A percentile compares a stretch with the other conserved stretches of the same genome.
These are phyloP conservation scores for Platysternon megacephalum DNA, from an alignment of 2,113 vertebrate species.

Conservation along the genomic window DNA sequence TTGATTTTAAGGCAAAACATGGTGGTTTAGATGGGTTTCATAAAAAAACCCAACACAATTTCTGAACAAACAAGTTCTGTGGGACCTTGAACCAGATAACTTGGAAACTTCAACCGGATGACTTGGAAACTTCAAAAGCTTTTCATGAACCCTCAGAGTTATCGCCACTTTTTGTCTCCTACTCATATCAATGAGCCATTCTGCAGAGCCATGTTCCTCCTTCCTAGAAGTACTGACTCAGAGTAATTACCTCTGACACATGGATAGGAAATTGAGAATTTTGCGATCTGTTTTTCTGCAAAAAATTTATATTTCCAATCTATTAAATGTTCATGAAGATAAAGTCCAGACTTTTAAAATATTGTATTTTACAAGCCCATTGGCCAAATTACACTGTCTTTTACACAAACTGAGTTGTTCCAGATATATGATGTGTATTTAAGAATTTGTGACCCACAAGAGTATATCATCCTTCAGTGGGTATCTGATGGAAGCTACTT, in stretches of 20 bases:
- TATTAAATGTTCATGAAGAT: not conserved
- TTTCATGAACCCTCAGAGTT: not conserved
- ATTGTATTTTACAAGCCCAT: not conserved
- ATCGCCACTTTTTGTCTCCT: not conserved
- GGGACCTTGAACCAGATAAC: not conserved
- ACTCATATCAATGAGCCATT: not conserved
- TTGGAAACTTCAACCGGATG: not conserved
- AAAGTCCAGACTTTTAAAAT: not conserved
- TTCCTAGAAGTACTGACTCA: conserved; percentile 28
- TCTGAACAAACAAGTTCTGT: not conserved
- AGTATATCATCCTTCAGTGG: not conserved
- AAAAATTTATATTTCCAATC: not conserved
- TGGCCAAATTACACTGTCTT: not conserved
- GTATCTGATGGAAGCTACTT: too few species aligned
- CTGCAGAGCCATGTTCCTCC: not conserved
- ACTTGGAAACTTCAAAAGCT: not conserved
- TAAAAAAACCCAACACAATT: fast-evolving
- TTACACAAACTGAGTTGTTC: not conserved
- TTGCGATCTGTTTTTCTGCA: not conserved
- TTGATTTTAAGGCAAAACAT: not conserved
- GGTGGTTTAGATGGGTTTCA: not conserved
- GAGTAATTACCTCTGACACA: conserved; percentile 9
- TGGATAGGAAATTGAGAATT: not conserved
- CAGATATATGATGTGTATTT: not conserved
- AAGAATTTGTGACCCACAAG: not conserved